phyloP scores from a whole-genome alignment of 2,888 invertebrate species.

The Pristionchus arcanus region DNA sequence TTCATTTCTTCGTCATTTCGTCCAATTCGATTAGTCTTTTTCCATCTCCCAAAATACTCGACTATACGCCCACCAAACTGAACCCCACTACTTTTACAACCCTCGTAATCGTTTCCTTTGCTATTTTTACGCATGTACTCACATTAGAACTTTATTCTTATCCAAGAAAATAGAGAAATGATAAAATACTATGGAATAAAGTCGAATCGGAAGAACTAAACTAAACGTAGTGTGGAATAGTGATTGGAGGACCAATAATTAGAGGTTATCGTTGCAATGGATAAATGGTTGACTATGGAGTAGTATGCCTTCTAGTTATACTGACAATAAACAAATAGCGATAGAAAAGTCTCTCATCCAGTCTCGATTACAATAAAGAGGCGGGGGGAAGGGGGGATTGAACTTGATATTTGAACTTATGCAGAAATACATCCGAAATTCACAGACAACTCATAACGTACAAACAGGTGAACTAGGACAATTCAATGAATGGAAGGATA shows the following conservation, averaged over 20 bases:
- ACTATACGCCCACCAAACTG: background rate
- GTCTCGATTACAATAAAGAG: background rate
- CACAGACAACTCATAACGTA: slow-evolving; percentile 26
- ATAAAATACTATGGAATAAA: background rate
- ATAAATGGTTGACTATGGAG: background rate
- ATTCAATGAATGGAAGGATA: background rate
- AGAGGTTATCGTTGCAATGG: slow-evolving; percentile 27
- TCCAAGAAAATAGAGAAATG: background rate
- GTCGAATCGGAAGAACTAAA: background rate
- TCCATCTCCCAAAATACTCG: background rate
- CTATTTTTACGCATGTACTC: background rate
- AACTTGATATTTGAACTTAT: slow-evolving; percentile 26
- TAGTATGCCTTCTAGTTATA: slow-evolving; percentile 48
- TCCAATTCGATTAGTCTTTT: slow-evolving; percentile 17
- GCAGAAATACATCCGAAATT: slow-evolving; percentile 3
- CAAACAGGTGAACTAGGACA: background rate
- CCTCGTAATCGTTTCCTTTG: background rate
- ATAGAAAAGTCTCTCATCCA: slow-evolving; percentile 34
- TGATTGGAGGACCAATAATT: slow-evolving; percentile 16
- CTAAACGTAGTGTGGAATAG: slow-evolving; percentile 8
- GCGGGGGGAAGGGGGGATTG: background rate
- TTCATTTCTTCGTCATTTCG: background rate
- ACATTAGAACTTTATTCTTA: slow-evolving; percentile 12
- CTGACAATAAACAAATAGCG: slow-evolving; percentile 15
- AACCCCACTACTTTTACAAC: slow-evolving; percentile 5